Evolutionary conservation across 2,797 vertebrate species (phyloP), one percentile per base, ranked within the genome.

Genomic region (Betta splendens): DNA sequence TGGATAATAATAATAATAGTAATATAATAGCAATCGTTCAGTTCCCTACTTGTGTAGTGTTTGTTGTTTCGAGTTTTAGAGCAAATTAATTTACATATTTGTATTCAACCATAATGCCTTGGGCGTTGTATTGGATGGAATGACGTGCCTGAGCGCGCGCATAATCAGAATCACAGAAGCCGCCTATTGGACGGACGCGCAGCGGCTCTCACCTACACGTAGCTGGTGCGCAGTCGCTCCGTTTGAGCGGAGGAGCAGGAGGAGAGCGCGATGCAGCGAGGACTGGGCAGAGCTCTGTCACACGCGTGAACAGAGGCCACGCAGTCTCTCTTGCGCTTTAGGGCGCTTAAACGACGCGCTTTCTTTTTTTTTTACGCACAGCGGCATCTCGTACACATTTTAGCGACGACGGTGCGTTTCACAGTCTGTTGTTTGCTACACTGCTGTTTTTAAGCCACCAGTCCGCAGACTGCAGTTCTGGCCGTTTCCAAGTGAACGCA

Each of bases 281-380:
- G 38, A 59, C 15, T 33, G 26, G 44, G 49, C 47, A 13, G 10
- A 55, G 54, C 28, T 15, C 9, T 45, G 9, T 37, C 40, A 4
- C 9, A 21, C 26, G 40, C 31, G n/a, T 3, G 32, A 26, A 3
- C 21, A n/a, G 44, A 23, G 1, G 25, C 10, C 28, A 33, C 33
- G 9, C 40, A 7, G n/a, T 29, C 16, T 3, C 13, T 39, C 18
- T 32, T 10, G 4, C 20, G 20, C 56, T 29, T 46, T 11, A 13
- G 15, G n/a, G 62, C 47, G 79, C 80, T 73, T 75, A 69, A 84
- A 72, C 65, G 57, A 46, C 67, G 51, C 43, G 12, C 52, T 39
- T 56, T 37, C 17, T 17, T 49, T 72, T 85, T 80, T 75, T 61
- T 45, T 1, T 2, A 17, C 11, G 23, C 3, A 39, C 13, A 20